Evolutionary conservation across 92 coral and sea anemone species (phyloP), one percentile per base, ranked within the genome.

Genomic region (Umimayanthus kanabou): DNA sequence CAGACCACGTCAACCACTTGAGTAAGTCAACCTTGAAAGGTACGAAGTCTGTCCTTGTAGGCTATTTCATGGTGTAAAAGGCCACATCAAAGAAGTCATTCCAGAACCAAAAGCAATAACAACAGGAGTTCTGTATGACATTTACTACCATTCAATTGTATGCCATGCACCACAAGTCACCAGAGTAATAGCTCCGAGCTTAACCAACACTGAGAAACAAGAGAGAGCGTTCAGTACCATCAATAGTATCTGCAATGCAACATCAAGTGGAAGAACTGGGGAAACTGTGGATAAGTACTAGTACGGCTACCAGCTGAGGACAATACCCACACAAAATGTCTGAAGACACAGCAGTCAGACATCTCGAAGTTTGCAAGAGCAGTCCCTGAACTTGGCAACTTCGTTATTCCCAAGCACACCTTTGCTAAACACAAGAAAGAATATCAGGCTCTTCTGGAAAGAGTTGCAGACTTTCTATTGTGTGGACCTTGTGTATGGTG

Each of bases 401-500:
- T n/a, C n/a, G n/a, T 88, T 10, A 14, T 88, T 65, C 55, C 90
- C 11, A 78, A 67, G 47, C 75, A 88, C 39, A 43, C 71, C 30
- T 67, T 81, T 14, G 39, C 29, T 18, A 75, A 73, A 37, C 39
- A 74, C 64, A 71, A 69, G 74, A 33, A 33, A 0, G 37, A 33
- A 33, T 33, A 33, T 33, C 37, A 33, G 37, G 37, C 37, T 33
- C 37, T 71, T 49, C 90, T 80, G 39, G 80, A 80, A 88, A 80
- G 87, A 39, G 65, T 88, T 69, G 26, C 50, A 45, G 90, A 88
- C 25, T 88, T 80, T 71, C 61, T 81, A 80, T 43, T 88, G 15
- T 83, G 69, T 65, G 87, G 90, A 14, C 80, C 83, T 47, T 87
- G 90, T 50, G 78, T 78, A 69, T 88, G 90, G 90, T 88, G 90